Base-by-base conservation (phyloP, 2,113 vertebrate genomes). In the Crypturellus undulatus region DNA sequence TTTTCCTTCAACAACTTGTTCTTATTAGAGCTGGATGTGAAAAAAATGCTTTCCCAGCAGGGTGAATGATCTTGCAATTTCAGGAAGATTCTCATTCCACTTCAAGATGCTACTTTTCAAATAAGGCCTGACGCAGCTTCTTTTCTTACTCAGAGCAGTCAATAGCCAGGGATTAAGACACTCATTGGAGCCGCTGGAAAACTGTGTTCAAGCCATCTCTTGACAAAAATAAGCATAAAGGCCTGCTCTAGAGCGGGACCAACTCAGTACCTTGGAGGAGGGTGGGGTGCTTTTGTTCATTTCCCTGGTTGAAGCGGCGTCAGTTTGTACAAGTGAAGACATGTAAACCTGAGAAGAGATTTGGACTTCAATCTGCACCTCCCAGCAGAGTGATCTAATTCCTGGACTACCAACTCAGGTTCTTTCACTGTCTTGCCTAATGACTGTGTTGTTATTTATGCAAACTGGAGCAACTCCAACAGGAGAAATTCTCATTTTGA, bases 391-490 rank as follows among this genome's bases (percentile, higher is more conserved):
- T 81, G 79, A 75, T 68, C 19, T 62, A 71, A 92, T 68, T 76
- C 89, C 58, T 89, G 79, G 56, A 68, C 38, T 86, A 72, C 42
- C 58, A 69, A 9, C 77, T 83, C 85, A 78, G 71, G n/a, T 12
- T 90, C 54, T 84, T 90, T 93, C 36, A 75, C 42, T 71, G n/a
- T 86, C 73, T 90, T 81, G 32, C 83, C 60, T 84, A 87, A 94
- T 30, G 28, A 52, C 19, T 89, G 9, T 28, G 28, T 56, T 6
- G 18, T 49, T 36, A 82, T 21, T 63, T 62, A 26, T 69, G 32
- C 1, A 3, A 90, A 73, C 6, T 67, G 88, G 64, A 90, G 14
- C 32, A 71, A 9, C 16, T 89, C 69, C 73, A 94, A 47, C 6
- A 47, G 25, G 10, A 90, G 24, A 63, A 83, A 63, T 63, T 82